These are phyloP conservation scores for Auanema freiburgensis DNA, from an alignment of 2,888 invertebrate genomes.

Conservation along the genomic window DNA sequence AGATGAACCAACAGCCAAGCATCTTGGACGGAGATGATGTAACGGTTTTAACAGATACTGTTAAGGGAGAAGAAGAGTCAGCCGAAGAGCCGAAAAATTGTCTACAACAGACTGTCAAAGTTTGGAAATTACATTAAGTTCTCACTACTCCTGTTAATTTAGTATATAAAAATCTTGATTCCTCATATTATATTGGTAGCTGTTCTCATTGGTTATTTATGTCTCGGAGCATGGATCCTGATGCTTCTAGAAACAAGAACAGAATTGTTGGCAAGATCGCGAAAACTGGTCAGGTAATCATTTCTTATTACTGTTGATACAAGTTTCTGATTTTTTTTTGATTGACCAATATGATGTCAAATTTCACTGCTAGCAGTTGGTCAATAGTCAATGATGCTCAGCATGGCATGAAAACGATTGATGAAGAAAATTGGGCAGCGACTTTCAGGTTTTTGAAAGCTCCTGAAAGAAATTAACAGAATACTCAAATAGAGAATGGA, in stretches of 20 bases:
- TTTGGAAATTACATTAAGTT: constrained; percentile 17
- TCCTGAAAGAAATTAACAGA: background rate
- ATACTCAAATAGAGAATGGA: constrained; percentile 51
- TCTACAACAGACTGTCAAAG: constrained; percentile 59
- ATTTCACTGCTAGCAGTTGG: constrained; percentile 61
- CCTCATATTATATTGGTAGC: constrained; percentile 63
- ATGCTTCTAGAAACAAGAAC: constrained; percentile 62
- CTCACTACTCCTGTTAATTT: constrained; percentile 23
- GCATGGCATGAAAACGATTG: constrained; percentile 47
- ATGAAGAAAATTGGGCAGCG: constrained; percentile 55
- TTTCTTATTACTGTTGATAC: background rate
- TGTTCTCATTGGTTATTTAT: constrained; percentile 63
- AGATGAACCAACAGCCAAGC: constrained; percentile 54
- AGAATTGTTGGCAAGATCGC: constrained; percentile 50
- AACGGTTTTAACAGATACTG: constrained; percentile 58
- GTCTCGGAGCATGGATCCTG: constrained; percentile 62
- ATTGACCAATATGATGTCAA: constrained; percentile 60
- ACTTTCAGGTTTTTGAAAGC: constrained; percentile 38
- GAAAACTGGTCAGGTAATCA: constrained; percentile 43
- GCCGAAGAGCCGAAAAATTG: constrained; percentile 55
- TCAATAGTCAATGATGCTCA: constrained; percentile 55
- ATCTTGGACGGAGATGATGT: constrained; percentile 60
- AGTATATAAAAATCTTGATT: constrained; percentile 64
- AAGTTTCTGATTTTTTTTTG: constrained; percentile 17
- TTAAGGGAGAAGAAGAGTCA: constrained; percentile 56